These are phyloP conservation scores for Hyla sarda DNA, from an alignment of 2,113 vertebrate genomes.

Conservation along the genomic window DNA sequence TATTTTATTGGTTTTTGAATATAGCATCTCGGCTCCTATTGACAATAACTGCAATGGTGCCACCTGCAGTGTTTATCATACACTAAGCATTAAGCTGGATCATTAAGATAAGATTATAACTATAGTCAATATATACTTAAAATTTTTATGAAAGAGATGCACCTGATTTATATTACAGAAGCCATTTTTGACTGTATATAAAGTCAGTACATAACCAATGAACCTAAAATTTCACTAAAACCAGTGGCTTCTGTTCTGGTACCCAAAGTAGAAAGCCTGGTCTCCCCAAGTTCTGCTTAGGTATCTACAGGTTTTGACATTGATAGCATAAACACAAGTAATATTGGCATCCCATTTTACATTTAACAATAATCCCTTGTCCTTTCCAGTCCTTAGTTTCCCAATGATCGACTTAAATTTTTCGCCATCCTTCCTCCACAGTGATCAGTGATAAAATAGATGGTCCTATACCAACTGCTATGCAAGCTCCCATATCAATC, in stretches of 20 bases:
- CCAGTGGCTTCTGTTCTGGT: neutral
- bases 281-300: no score
- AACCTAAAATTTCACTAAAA: neutral
- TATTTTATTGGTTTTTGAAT: neutral
- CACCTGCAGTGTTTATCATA: neutral
- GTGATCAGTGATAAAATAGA: neutral
- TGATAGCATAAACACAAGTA: no score
- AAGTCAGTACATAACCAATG: neutral
- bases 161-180: no score
- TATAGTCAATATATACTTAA: no score
- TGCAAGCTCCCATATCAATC: neutral
- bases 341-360: no score
- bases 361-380: neutral
- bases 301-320: neutral
- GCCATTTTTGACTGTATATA: no score
- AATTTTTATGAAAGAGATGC: no score
- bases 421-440: neutral
- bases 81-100: neutral
- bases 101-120: neutral
- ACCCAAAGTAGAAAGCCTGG: neutral
- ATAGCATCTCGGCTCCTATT: neutral
- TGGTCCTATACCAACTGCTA: neutral
- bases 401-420: neutral
- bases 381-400: neutral
- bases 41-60: neutral